Evolutionary conservation across 2,888 invertebrate species (phyloP).

Genomic region (Anodontia alba): DNA sequence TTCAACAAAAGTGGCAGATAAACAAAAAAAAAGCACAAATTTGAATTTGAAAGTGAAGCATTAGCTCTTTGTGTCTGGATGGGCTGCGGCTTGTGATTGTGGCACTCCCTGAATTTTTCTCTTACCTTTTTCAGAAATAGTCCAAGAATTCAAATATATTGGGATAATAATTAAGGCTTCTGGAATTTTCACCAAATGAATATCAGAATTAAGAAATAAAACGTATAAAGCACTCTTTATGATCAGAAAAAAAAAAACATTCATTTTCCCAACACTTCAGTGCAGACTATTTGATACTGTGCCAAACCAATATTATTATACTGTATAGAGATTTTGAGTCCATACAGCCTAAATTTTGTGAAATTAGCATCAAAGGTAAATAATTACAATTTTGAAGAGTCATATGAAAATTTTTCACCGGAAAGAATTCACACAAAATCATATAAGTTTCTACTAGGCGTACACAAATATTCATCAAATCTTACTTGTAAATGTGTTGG

Average conservation of each 20-base stretch:
- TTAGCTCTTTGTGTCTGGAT: no score
- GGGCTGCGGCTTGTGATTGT: no score
- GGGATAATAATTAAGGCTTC: no score
- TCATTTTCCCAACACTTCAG: not conserved
- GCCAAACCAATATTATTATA: not conserved
- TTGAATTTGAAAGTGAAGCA: not conserved
- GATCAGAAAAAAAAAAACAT: not conserved
- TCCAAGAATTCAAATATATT: not conserved
- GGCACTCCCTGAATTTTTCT: no score
- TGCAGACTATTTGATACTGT: not conserved
- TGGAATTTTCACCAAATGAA: no score
- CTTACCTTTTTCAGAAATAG: no score
- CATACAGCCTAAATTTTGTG: not conserved
- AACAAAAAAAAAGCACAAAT: not conserved
- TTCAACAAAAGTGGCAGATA: not conserved
- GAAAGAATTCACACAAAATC: no score
- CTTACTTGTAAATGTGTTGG: not conserved
- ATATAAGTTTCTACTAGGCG: not conserved
- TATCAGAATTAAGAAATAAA: not conserved
- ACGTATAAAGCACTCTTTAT: not conserved
- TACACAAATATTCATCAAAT: no score
- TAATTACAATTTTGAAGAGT: not conserved
- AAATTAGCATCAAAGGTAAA: no score
- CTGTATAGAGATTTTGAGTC: not conserved
- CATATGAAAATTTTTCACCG: not conserved